A percentile compares a stretch with the other conserved stretches of the same genome.
Conservation (phyloP, 2,888 invertebrate species). For the Acanthoscelides obtectus region DNA sequence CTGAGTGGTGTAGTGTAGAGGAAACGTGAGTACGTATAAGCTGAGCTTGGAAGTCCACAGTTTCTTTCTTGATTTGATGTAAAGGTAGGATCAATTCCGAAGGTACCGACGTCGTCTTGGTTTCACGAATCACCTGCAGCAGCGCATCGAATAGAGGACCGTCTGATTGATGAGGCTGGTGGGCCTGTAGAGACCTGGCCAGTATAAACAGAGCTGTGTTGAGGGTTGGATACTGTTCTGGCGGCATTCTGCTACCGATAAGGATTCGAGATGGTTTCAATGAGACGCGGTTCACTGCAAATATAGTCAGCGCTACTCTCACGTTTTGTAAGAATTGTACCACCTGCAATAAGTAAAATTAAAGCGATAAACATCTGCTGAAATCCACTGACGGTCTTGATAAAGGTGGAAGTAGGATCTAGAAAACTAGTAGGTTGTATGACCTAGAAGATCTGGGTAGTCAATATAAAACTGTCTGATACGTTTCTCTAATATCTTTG, state of each 20-base stretch:
- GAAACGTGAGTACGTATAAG: background rate
- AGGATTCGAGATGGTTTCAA: background rate
- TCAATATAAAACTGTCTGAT: too few relatives aligned
- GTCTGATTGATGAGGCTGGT: background rate
- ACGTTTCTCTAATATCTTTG: too few relatives aligned
- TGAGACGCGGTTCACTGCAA: background rate
- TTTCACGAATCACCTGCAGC: background rate
- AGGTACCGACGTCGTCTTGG: background rate
- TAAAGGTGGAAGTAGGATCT: too few relatives aligned
- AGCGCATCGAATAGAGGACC: background rate
- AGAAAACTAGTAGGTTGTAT: too few relatives aligned
- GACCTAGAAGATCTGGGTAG: too few relatives aligned
- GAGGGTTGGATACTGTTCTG: background rate
- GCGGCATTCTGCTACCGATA: background rate
- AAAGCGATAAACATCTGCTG: too few relatives aligned
- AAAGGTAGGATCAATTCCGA: background rate
- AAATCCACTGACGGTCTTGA: too few relatives aligned
- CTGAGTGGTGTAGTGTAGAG: background rate
- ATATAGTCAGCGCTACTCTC: background rate
- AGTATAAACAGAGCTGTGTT: background rate
- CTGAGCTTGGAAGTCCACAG: background rate
- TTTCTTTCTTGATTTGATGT: background rate
- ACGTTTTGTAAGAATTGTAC: background rate
- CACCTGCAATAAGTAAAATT: background rate
- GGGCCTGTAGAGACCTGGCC: background rate